Conservation (phyloP, 1,140 invertebrate species). For the Ganaspis sp. region DNA sequence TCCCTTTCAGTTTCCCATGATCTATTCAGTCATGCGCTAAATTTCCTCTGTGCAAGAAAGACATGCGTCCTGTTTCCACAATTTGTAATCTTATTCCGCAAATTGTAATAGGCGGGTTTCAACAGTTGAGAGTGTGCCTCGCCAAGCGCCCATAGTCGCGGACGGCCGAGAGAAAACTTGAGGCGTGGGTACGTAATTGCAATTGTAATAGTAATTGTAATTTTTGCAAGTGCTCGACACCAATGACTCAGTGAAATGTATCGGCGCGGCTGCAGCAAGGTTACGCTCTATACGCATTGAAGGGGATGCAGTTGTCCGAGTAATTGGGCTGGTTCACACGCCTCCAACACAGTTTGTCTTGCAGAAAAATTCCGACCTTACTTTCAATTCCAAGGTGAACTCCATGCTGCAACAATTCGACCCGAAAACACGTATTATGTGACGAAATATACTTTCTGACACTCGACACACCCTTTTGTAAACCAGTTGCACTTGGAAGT, state of each 20-base stretch:
- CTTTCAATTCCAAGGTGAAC: constrained; percentile 13
- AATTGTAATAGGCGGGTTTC: background rate
- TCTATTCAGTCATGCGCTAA: constrained; percentile 8
- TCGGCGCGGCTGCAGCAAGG: background rate
- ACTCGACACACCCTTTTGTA: background rate
- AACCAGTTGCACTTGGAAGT: too few relatives aligned
- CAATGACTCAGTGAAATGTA: background rate
- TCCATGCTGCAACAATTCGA: constrained; percentile 9
- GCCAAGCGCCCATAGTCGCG: too few relatives aligned
- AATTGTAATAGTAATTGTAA: background rate
- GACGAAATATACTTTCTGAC: background rate
- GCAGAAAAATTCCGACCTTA: constrained; percentile 13
- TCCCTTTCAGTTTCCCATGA: constrained; percentile 12
- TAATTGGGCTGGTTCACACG: constrained; percentile 12
- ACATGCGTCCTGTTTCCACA: background rate
- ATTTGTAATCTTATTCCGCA: background rate
- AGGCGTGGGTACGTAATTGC: background rate
- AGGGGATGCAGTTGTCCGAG: background rate
- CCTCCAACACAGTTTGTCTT: background rate
- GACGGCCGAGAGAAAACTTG: too few relatives aligned
- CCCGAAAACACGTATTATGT: constrained; percentile 9
- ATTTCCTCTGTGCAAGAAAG: background rate
- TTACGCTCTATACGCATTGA: background rate
- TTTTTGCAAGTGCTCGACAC: background rate
- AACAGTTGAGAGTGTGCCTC: background rate